phyloP scores from a whole-genome alignment of 2,113 vertebrate species.

The Chlamydotis undulata region DNA sequence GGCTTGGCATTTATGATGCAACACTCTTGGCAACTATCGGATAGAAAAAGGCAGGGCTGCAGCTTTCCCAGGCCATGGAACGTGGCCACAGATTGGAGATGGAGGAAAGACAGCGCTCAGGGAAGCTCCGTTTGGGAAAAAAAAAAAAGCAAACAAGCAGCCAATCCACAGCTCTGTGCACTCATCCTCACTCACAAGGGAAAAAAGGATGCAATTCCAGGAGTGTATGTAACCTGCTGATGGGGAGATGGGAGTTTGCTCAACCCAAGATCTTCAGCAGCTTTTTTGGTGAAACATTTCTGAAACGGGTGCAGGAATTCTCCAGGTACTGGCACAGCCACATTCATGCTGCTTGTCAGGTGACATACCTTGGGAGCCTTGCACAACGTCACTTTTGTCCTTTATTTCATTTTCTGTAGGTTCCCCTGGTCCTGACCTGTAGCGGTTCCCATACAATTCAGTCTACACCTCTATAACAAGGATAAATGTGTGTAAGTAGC shows the following conservation, averaged over 20 bases:
- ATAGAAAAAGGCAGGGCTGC: not conserved
- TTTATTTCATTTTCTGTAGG: not conserved
- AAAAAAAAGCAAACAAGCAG: not conserved
- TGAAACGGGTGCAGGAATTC: not conserved
- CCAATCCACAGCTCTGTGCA: rapidly evolving
- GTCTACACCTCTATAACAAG: rapidly evolving
- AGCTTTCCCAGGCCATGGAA: rapidly evolving
- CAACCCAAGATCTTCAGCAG: not conserved
- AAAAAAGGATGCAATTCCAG: not conserved
- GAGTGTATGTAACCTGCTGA: rapidly evolving
- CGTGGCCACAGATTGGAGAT: rapidly evolving
- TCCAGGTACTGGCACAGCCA: not conserved
- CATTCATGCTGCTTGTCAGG: not conserved
- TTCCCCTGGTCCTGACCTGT: not conserved
- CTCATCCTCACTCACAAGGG: not conserved
- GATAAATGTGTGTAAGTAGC: rapidly evolving
- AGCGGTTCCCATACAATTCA: not conserved
- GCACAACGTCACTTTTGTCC: not conserved
- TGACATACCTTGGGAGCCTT: not conserved
- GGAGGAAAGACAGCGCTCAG: not conserved
- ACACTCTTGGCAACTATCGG: not conserved
- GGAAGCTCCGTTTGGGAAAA: not conserved
- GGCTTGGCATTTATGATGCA: not conserved
- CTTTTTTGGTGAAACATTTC: not conserved
- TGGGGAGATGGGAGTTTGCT: not conserved